Conservation (phyloP, 2,797 vertebrate genomes). For the Yasuhikotakia modesta region DNA sequence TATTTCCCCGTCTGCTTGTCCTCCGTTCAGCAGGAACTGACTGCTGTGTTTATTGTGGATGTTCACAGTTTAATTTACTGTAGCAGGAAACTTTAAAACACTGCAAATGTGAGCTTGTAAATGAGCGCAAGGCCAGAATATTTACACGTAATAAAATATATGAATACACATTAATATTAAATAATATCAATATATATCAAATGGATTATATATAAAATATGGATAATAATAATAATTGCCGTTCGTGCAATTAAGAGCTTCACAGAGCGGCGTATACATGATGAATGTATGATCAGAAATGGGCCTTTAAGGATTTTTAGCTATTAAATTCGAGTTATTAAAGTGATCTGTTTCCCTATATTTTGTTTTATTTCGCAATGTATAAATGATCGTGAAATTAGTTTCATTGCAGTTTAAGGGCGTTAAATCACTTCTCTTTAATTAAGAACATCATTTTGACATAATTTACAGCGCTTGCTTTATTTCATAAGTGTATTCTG, state of each 20-base stretch:
- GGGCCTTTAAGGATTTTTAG: background rate
- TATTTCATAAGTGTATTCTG: background rate
- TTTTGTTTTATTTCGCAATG: conserved; percentile 77
- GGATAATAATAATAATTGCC: background rate
- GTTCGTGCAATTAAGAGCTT: background rate
- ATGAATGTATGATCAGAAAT: background rate
- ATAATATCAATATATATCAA: too few species aligned
- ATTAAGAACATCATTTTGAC: conserved; percentile 80
- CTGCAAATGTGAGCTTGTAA: too few species aligned
- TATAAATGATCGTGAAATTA: conserved; percentile 88
- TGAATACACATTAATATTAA: too few species aligned
- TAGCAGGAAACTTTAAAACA: conserved; percentile 61
- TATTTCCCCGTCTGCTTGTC: conserved; percentile 68
- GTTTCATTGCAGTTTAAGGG: conserved; percentile 90
- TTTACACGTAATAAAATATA: too few species aligned
- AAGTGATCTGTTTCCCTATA: conserved; percentile 40
- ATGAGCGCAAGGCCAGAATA: too few species aligned
- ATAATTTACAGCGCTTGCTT: conserved; percentile 55
- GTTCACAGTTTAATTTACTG: conserved; percentile 82
- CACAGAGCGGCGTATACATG: background rate
- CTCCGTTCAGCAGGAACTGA: conserved; percentile 17
- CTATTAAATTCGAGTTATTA: background rate
- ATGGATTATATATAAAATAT: too few species aligned
- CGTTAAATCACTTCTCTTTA: conserved; percentile 80
- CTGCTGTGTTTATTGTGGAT: conserved; percentile 40